Evolutionary conservation across 1,140 invertebrate species (phyloP).

Genomic region (Aphidius gifuensis): DNA sequence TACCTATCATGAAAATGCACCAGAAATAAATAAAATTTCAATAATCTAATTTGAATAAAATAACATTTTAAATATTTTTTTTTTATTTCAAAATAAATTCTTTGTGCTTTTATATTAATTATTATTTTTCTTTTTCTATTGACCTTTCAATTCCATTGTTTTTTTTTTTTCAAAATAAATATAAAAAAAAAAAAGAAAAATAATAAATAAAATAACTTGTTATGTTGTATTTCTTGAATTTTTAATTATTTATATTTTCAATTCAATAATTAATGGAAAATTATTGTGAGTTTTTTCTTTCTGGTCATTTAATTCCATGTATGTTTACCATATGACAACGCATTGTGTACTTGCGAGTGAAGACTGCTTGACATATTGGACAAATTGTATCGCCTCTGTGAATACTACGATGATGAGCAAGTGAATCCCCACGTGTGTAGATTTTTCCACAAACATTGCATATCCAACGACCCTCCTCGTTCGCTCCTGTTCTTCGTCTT

Average conservation of each 20-base stretch:
- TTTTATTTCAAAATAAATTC: too few relatives aligned
- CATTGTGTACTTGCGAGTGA: constrained; percentile 56
- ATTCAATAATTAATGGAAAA: neutral
- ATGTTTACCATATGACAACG: constrained; percentile 54
- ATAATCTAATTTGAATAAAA: too few relatives aligned
- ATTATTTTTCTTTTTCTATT: neutral
- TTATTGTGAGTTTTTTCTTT: constrained; percentile 13
- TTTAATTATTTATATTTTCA: neutral
- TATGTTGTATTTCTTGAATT: neutral
- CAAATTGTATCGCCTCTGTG: constrained; percentile 57
- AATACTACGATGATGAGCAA: constrained; percentile 57
- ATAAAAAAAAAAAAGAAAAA: neutral
- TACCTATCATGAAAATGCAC: too few relatives aligned
- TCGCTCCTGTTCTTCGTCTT: too few relatives aligned
- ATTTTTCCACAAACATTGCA: constrained; percentile 55
- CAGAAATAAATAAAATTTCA: too few relatives aligned
- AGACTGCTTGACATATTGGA: constrained; percentile 54
- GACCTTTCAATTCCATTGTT: neutral
- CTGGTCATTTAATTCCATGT: constrained; percentile 46
- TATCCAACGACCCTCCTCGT: constrained; percentile 50
- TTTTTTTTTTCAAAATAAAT: neutral
- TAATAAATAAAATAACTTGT: too few relatives aligned
- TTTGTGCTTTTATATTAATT: neutral
- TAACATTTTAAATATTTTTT: too few relatives aligned
- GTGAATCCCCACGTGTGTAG: constrained; percentile 53